Evolutionary conservation across 2,113 vertebrate genomes (phyloP), one percentile per base, ranked within the genome.

Genomic region (Cynopterus brachyotis): DNA sequence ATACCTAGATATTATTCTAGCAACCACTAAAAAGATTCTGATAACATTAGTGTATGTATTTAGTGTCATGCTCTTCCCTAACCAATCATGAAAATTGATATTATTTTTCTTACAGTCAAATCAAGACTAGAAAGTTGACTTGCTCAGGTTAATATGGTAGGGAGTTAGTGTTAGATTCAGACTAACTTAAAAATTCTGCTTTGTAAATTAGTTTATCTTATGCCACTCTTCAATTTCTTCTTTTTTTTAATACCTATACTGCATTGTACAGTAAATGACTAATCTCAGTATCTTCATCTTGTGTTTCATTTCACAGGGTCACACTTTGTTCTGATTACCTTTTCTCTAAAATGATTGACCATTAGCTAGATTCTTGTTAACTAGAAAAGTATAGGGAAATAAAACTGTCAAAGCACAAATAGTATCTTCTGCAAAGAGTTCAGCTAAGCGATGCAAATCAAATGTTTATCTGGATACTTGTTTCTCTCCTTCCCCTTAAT

Each of bases 41-140:
- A 82, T 59, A 62, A 75, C 28, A 70, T 70, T 67, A 66, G 70
- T 89, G 47, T 92, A 17, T 32, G 10, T 94, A 62, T 91, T 69
- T 94, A 73, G 1, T 81, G 16, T 91, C 32, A 66, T 35, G 28
- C 20, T 89, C 22, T 95, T 90, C 47, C 28, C 55, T 89, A 62
- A 67, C 40, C 22, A 82, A 24, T 91, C 17, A 72, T 81, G 55
- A 85, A 22, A 92, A 91, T 5, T 85, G 55, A 47, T 91, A 62
- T 15, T 76, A 59, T 86, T 93, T 96, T 96, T 97, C 37, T 73
- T 91, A 88, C 75, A 62, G 3, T 89, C 12, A 94, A 50, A 88
- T 22, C 64, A 35, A 93, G 7, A 93, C 32, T 83, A 94, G 20
- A 81, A 95, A 89, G 22, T 69, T 37, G 32, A 86, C 15, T 80